phyloP scores from a whole-genome alignment of 1,140 invertebrate species.

The Caenorhabditis latens region DNA sequence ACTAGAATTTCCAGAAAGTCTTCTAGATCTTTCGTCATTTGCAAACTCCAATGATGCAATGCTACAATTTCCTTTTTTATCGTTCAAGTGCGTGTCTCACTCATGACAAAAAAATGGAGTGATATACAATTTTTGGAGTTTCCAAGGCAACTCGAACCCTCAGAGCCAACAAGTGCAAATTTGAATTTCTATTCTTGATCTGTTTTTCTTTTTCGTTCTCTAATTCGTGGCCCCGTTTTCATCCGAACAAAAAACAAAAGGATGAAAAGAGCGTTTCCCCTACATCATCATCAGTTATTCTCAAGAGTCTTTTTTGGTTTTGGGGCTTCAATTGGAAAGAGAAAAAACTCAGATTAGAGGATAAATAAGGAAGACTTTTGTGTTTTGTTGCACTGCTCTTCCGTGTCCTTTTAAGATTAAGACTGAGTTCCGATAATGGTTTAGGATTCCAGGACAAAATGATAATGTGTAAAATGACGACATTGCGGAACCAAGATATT shows the following conservation, averaged over 20 bases:
- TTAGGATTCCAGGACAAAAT: no score
- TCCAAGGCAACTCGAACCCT: no score
- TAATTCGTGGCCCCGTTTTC: neutral
- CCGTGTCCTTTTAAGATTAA: neutral
- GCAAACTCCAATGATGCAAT: no score
- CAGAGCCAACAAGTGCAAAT: neutral
- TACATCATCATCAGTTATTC: slow-evolving; percentile 16
- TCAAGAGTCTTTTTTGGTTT: neutral
- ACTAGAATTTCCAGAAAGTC: no score
- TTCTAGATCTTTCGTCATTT: no score
- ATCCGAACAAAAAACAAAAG: neutral
- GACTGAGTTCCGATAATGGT: no score
- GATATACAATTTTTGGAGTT: no score
- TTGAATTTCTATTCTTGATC: neutral
- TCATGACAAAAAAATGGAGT: no score
- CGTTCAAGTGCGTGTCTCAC: no score
- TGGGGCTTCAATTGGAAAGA: neutral
- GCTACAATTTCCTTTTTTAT: no score
- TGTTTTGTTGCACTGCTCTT: neutral
- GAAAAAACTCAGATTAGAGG: neutral
- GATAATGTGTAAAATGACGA: no score
- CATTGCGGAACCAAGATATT: no score
- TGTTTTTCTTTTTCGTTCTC: neutral
- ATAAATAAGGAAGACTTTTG: neutral
- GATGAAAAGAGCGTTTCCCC: neutral